Percentiles rank a stretch among this genome's conserved stretches.
These are phyloP conservation scores for Platyscapa corneri DNA, from an alignment of 1,140 invertebrate genomes.

Conservation along the genomic window DNA sequence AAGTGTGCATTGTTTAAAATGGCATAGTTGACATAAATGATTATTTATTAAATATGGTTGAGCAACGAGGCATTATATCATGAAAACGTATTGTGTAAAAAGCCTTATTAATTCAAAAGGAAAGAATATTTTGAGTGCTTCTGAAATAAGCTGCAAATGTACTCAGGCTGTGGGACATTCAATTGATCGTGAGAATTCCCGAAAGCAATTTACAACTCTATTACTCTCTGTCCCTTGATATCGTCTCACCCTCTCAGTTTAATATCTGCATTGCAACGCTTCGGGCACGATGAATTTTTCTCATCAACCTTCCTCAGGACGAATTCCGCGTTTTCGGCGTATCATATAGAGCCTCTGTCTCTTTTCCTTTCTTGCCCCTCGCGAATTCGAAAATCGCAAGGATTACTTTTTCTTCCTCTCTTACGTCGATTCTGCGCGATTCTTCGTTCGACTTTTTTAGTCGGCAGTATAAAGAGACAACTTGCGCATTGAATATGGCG, in stretches of 20 bases:
- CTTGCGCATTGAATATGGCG: constrained; percentile 31
- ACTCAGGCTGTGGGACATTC: neutral
- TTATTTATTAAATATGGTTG: too few relatives aligned
- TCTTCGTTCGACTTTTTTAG: constrained; percentile 19
- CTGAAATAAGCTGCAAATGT: neutral
- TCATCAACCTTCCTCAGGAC: neutral
- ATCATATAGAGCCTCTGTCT: neutral
- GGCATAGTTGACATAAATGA: too few relatives aligned
- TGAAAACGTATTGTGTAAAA: neutral
- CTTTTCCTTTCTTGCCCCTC: constrained; percentile 15
- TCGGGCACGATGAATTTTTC: constrained; percentile 32
- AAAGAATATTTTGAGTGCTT: neutral
- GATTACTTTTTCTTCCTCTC: constrained; percentile 26
- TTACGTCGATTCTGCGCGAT: constrained; percentile 11
- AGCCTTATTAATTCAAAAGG: neutral
- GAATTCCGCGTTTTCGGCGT: constrained; percentile 23
- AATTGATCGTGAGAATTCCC: constrained; percentile 27
- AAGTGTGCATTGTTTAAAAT: too few relatives aligned
- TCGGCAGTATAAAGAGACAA: constrained; percentile 29
- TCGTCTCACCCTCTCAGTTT: neutral
- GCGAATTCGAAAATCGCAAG: constrained; percentile 40
- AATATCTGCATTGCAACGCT: constrained; percentile 22
- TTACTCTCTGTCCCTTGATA: neutral
- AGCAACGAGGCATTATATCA: too few relatives aligned
- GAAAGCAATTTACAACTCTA: constrained; percentile 25